Conservation (phyloP, 2,888 invertebrate genomes). For the Ptychoptera albimana region DNA sequence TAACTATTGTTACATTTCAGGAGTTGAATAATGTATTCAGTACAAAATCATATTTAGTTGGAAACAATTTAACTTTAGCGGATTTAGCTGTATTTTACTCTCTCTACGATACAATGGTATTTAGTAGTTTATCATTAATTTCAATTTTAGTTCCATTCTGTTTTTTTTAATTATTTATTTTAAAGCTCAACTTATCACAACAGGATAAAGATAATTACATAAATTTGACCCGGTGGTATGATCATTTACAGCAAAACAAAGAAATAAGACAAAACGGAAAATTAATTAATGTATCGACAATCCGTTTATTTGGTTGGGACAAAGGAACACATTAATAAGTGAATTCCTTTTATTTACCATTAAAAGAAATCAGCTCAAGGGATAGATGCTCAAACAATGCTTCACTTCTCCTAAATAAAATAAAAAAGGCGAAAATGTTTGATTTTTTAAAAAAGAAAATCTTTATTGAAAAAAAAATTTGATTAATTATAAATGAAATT, state of each 20-base stretch:
- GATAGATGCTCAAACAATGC: too few relatives aligned
- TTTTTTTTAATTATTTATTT: too few relatives aligned
- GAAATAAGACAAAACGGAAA: slow-evolving; percentile 34
- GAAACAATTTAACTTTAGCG: slow-evolving; percentile 41
- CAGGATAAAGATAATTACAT: slow-evolving; percentile 51
- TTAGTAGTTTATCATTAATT: not conserved
- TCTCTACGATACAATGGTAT: slow-evolving; percentile 39
- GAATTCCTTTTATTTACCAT: too few relatives aligned
- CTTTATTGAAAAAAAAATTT: too few relatives aligned
- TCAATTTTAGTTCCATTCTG: not conserved
- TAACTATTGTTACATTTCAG: not conserved
- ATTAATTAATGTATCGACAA: slow-evolving; percentile 26
- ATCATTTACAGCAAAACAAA: slow-evolving; percentile 54
- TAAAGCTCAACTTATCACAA: slow-evolving; percentile 41
- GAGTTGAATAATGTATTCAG: slow-evolving; percentile 39
- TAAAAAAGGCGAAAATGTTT: too few relatives aligned
- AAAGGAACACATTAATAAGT: slow-evolving; percentile 26
- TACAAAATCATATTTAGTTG: slow-evolving; percentile 39
- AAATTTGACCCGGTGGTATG: slow-evolving; percentile 61
- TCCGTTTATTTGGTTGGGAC: slow-evolving; percentile 28
- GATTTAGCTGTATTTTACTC: slow-evolving; percentile 55
- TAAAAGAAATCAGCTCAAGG: too few relatives aligned
- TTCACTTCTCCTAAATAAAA: too few relatives aligned
- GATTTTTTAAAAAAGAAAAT: too few relatives aligned
- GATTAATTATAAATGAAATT: too few relatives aligned